Conservation (phyloP, 1,140 invertebrate genomes). For the Zaprionus capensis region DNA sequence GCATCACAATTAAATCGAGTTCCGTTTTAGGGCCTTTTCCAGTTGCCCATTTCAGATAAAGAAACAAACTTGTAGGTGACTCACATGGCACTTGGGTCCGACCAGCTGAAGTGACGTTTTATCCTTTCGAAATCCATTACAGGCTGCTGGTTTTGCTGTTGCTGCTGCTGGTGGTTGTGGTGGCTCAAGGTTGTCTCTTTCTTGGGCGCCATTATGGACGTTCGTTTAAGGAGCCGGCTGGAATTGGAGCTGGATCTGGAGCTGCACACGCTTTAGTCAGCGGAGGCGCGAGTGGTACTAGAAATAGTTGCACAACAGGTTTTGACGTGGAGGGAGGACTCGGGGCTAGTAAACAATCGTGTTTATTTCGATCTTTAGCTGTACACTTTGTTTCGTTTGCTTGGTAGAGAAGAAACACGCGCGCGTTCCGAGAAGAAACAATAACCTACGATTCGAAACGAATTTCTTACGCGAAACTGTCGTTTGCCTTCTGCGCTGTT, state of each 20-base stretch:
- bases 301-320: conserved; percentile 76
- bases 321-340: conserved; percentile 35
- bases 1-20: conserved; percentile 38
- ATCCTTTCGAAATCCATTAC: conserved; percentile 79
- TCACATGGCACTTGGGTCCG: conserved; percentile 82
- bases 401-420: conserved; percentile 50
- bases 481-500: neutral
- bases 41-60: conserved; percentile 30
- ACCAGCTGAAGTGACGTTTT: conserved; percentile 82
- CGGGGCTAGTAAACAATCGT: conserved; percentile 59
- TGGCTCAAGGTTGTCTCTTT: conserved; percentile 75
- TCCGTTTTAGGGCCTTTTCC: conserved; percentile 39
- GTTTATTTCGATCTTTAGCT: conserved; percentile 54
- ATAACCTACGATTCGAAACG: conserved; percentile 65
- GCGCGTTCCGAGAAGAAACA: conserved; percentile 55
- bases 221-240: conserved; percentile 26
- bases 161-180: conserved; percentile 59
- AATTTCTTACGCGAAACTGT: conserved; percentile 23
- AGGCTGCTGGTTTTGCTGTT: conserved; percentile 59
- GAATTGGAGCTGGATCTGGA: conserved; percentile 2
- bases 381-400: conserved; percentile 49
- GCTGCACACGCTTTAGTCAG: conserved; percentile 29
- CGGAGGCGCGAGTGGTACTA: conserved; percentile 33
- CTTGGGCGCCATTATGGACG: conserved; percentile 66
- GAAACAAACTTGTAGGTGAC: conserved; percentile 52